phyloP scores from a whole-genome alignment of 2,113 vertebrate genomes.

The Gambusia holbrooki region DNA sequence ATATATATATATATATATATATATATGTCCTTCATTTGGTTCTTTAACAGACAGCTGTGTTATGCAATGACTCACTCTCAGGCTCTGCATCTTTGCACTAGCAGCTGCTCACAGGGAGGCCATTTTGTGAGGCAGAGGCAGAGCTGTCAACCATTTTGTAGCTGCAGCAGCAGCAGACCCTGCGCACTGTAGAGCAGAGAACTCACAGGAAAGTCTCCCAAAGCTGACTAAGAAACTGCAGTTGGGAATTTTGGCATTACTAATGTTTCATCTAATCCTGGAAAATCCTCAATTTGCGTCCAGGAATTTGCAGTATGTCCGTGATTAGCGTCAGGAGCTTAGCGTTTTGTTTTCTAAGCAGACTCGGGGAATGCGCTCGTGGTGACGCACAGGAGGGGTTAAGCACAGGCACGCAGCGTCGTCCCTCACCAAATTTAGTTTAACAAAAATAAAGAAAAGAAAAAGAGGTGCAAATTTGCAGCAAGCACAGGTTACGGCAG shows the following conservation, averaged over 20 bases:
- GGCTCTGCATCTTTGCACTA: slow-evolving; percentile 25
- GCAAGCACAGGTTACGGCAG: slow-evolving; percentile 29
- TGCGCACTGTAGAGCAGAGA: slow-evolving; percentile 32
- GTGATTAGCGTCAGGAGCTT: slow-evolving; percentile 49
- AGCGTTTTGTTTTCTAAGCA: slow-evolving; percentile 47
- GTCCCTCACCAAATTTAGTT: slow-evolving; percentile 25
- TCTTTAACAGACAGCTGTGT: neutral
- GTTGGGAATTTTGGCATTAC: slow-evolving; percentile 38
- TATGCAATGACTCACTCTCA: slow-evolving; percentile 18
- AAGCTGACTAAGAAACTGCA: slow-evolving; percentile 25
- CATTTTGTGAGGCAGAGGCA: slow-evolving; percentile 79
- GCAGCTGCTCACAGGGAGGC: slow-evolving; percentile 67
- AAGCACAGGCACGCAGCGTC: slow-evolving; percentile 27
- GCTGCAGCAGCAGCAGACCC: slow-evolving; percentile 64
- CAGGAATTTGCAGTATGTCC: slow-evolving; percentile 59
- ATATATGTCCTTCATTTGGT: neutral
- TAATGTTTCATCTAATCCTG: slow-evolving; percentile 47
- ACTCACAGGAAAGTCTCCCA: slow-evolving; percentile 11
- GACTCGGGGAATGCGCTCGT: slow-evolving; percentile 39
- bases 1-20: no score
- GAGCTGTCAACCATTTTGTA: slow-evolving; percentile 81
- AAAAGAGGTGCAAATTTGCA: neutral
- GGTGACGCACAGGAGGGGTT: slow-evolving; percentile 38
- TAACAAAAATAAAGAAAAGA: neutral
- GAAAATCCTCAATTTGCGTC: slow-evolving; percentile 60